These are phyloP conservation scores for Rhagologus leucostigma DNA, from an alignment of 2,113 vertebrate species.

Conservation along the genomic window DNA sequence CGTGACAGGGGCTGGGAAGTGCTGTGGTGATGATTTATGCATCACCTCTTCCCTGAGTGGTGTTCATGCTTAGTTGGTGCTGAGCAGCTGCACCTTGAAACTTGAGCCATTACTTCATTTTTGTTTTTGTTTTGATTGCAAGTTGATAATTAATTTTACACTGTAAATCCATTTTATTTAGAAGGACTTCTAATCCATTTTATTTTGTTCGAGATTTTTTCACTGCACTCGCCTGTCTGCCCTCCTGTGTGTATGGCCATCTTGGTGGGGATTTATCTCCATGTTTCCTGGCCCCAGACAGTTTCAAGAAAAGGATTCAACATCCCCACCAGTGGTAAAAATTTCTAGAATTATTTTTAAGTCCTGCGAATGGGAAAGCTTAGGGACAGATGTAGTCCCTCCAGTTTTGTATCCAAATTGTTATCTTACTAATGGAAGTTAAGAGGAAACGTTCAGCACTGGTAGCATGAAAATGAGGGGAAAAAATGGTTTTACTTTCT, in stretches of 20 bases:
- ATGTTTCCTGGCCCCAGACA: background rate
- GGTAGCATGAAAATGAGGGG: background rate
- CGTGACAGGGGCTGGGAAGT: background rate
- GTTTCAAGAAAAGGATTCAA: background rate
- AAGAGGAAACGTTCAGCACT: background rate
- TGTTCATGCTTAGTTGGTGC: background rate
- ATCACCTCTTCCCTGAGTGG: background rate
- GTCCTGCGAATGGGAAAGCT: background rate
- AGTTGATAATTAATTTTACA: background rate
- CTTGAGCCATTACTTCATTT: background rate
- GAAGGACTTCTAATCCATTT: background rate
- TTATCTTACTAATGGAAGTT: background rate
- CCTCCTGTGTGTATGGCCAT: background rate
- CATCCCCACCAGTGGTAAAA: background rate
- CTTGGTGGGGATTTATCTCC: background rate
- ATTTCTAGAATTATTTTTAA: background rate
- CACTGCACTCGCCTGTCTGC: background rate
- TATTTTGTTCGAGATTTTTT: background rate
- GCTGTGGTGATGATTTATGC: background rate
- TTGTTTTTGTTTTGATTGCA: background rate
- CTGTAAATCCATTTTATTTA: background rate
- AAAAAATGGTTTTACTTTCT: background rate
- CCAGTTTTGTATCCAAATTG: background rate
- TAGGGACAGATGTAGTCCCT: background rate
- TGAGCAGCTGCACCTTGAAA: background rate